Evolutionary conservation across 2,888 invertebrate species (phyloP).

Genomic region (Crocallis elinguaria): DNA sequence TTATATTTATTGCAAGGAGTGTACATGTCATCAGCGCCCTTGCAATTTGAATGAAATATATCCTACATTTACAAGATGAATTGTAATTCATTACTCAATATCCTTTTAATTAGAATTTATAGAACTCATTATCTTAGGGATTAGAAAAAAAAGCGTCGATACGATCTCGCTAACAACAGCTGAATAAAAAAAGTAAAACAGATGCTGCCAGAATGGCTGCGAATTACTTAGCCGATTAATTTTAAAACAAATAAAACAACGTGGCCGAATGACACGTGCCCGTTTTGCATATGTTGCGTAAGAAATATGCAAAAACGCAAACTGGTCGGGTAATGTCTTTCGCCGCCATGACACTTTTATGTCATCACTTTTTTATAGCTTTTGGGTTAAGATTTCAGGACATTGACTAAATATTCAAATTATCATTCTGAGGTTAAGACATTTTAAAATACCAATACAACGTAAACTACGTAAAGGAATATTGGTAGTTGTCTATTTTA

Average conservation of each 20-base stretch:
- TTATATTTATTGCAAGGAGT: not conserved
- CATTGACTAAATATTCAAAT: too few species aligned
- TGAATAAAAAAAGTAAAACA: constrained; percentile 25
- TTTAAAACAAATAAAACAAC: constrained; percentile 34
- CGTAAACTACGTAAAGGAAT: too few species aligned
- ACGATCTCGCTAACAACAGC: constrained; percentile 29
- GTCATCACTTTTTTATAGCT: not conserved
- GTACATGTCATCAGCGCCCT: not conserved
- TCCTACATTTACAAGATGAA: constrained; percentile 17
- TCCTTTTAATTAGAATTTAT: constrained; percentile 21
- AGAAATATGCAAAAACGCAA: constrained; percentile 4
- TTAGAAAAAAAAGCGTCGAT: constrained; percentile 9
- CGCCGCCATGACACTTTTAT: constrained; percentile 9
- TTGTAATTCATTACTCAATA: constrained; percentile 15
- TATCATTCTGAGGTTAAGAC: too few species aligned
- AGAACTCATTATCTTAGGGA: constrained; percentile 11
- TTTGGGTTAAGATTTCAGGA: not conserved
- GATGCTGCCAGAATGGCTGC: constrained; percentile 36
- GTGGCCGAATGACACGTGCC: constrained; percentile 43
- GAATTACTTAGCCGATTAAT: constrained; percentile 30
- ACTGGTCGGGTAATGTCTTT: constrained; percentile 2
- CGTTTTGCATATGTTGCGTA: constrained; percentile 25
- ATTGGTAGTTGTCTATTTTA: too few species aligned
- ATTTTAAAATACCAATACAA: too few species aligned
- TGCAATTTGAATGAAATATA: constrained; percentile 3